Evolutionary conservation across 2,888 invertebrate species (phyloP).

Genomic region (Volucella inflata): DNA sequence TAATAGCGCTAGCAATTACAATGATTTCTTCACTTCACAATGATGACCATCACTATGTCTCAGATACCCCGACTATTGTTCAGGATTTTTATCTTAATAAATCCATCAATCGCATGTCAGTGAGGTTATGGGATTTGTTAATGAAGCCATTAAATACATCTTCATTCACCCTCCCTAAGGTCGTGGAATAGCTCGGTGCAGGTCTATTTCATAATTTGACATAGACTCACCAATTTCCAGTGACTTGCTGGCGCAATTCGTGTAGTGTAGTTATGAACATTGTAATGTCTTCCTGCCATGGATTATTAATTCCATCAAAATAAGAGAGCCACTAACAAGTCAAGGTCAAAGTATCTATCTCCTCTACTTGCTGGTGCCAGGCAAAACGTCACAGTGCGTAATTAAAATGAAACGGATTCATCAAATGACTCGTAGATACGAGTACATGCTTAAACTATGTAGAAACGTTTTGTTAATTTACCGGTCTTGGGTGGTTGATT

Average conservation of each 20-base stretch:
- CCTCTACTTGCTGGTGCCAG: neutral
- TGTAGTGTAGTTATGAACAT: conserved; percentile 16
- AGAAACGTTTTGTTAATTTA: conserved; percentile 7
- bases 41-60: too few species aligned
- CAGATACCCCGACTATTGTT: too few species aligned
- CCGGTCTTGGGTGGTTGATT: conserved; percentile 30
- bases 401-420: conserved; percentile 32
- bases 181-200: conserved; percentile 22
- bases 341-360: conserved; percentile 24
- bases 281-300: conserved; percentile 8
- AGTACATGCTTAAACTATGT: conserved; percentile 16
- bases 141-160: conserved; percentile 30
- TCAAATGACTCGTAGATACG: neutral
- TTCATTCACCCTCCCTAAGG: conserved; percentile 22
- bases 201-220: conserved; percentile 21
- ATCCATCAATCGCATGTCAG: neutral
- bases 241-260: conserved; percentile 14
- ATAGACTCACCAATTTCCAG: neutral
- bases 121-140: conserved; percentile 21
- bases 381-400: conserved; percentile 30
- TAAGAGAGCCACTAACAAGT: conserved; percentile 6
- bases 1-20: too few species aligned
- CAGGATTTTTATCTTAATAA: neutral
- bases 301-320: conserved; percentile 36
- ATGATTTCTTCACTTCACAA: too few species aligned